These are phyloP conservation scores for Drosophila parvula DNA, from an alignment of 1,140 invertebrate genomes.

Conservation along the genomic window DNA sequence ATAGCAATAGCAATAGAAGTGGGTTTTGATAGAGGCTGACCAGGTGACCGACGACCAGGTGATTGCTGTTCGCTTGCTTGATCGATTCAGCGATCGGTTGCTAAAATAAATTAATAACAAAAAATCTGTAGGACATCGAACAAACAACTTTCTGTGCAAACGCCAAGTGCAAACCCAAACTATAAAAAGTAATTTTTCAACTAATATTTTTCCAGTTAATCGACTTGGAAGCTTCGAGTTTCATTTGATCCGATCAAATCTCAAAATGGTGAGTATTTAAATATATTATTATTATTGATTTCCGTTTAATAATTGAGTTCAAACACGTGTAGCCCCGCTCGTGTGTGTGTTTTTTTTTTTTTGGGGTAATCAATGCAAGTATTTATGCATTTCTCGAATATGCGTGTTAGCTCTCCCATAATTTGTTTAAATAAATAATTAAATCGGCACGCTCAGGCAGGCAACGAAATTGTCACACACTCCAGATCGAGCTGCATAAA, in stretches of 20 bases:
- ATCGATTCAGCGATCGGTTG: background rate
- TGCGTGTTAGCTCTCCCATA: constrained; percentile 44
- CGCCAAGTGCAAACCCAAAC: constrained; percentile 20
- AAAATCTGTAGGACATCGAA: constrained; percentile 28
- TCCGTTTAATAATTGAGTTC: constrained; percentile 16
- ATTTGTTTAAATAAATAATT: constrained; percentile 33
- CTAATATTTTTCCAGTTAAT: constrained; percentile 60
- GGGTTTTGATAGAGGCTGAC: constrained; percentile 31
- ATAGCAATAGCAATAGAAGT: constrained; percentile 8
- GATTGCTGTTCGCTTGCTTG: background rate
- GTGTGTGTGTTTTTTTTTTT: constrained; percentile 19
- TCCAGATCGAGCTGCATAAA: constrained; percentile 38
- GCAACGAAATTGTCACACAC: constrained; percentile 54
- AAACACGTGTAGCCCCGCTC: constrained; percentile 28
- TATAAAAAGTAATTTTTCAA: constrained; percentile 25
- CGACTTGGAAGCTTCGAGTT: constrained; percentile 65
- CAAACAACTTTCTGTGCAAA: constrained; percentile 49
- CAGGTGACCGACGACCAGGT: constrained; percentile 7
- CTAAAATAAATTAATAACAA: constrained; percentile 25
- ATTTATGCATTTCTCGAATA: constrained; percentile 29
- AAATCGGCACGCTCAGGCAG: constrained; percentile 7
- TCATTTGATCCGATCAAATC: constrained; percentile 44
- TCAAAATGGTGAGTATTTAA: constrained; percentile 58
- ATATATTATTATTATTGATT: constrained; percentile 10
- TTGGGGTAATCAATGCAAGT: constrained; percentile 29